Evolutionary conservation across 2,888 invertebrate genomes (phyloP).

Genomic region (Mystacides longicornis): DNA sequence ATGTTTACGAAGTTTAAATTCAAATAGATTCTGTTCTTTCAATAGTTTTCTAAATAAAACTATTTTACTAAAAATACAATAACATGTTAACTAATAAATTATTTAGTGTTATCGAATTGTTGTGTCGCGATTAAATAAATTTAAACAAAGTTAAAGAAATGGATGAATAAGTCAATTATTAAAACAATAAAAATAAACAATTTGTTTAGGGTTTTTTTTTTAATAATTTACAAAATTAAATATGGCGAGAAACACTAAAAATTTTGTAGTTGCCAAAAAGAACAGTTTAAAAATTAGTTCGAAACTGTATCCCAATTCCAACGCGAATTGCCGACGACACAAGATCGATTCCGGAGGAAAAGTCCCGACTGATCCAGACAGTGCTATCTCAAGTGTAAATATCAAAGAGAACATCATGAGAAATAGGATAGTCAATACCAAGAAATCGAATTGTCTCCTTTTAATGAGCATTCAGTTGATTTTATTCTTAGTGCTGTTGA

Average conservation of each 20-base stretch:
- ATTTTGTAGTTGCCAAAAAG: conserved; percentile 1
- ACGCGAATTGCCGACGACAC: background rate
- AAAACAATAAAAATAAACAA: background rate
- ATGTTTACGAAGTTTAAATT: background rate
- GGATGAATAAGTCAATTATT: background rate
- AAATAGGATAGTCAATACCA: conserved; percentile 20
- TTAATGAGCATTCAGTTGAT: conserved; percentile 21
- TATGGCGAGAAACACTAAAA: conserved; percentile 5
- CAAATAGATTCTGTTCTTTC: too few species aligned
- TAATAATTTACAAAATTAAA: background rate
- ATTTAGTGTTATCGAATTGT: too few species aligned
- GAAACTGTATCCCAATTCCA: conserved; percentile 3
- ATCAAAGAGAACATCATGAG: conserved; percentile 13
- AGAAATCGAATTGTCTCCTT: conserved; percentile 17
- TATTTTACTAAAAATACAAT: too few species aligned
- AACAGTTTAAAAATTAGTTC: conserved; percentile 5
- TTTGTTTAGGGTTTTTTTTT: background rate
- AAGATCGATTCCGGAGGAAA: conserved; percentile 4
- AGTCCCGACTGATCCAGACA: background rate
- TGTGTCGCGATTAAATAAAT: background rate
- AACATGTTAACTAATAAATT: too few species aligned
- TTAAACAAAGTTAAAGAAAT: background rate
- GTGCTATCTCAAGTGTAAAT: conserved; percentile 2
- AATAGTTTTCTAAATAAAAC: too few species aligned
- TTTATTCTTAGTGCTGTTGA: conserved; percentile 21